These are phyloP conservation scores for Aporophyla lueneburgensis DNA, from an alignment of 2,888 invertebrate species.

Conservation along the genomic window DNA sequence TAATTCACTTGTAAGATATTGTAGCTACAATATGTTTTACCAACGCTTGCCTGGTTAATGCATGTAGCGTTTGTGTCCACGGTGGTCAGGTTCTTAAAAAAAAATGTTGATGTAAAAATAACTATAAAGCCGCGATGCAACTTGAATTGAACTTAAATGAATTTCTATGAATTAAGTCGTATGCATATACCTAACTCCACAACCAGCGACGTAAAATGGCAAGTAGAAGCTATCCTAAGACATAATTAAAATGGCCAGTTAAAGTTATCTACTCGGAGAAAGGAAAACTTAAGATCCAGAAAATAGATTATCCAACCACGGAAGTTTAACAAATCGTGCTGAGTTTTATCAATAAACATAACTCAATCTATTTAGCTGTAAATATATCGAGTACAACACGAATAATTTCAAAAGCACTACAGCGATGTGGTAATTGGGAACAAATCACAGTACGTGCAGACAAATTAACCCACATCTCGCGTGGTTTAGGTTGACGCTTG, in stretches of 20 bases:
- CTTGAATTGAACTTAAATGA: neutral
- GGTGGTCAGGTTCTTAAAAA: no score
- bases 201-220: conserved; percentile 13
- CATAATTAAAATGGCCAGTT: conserved; percentile 69
- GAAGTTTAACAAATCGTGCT: conserved; percentile 70
- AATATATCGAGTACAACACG: conserved; percentile 62
- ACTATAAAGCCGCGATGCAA: no score
- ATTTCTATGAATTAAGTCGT: neutral
- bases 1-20: conserved; percentile 18
- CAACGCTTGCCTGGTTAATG: neutral
- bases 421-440: conserved; percentile 67
- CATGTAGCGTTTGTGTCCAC: neutral
- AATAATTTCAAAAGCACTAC: conserved; percentile 70
- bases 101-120: no score
- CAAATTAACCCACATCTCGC: conserved; percentile 72
- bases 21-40: conserved; percentile 3
- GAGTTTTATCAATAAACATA: conserved; percentile 72
- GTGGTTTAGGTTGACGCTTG: conserved; percentile 62
- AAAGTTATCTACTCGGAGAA: conserved; percentile 61
- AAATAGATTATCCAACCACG: conserved; percentile 70
- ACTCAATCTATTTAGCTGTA: conserved; percentile 68
- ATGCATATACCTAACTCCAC: neutral
- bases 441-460: conserved; percentile 63
- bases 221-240: conserved; percentile 34
- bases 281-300: conserved; percentile 71